A percentile compares a stretch with the other conserved stretches of the same genome.
Evolutionary conservation across 2,888 invertebrate genomes (phyloP).

Genomic region (Tenthredo notha): DNA sequence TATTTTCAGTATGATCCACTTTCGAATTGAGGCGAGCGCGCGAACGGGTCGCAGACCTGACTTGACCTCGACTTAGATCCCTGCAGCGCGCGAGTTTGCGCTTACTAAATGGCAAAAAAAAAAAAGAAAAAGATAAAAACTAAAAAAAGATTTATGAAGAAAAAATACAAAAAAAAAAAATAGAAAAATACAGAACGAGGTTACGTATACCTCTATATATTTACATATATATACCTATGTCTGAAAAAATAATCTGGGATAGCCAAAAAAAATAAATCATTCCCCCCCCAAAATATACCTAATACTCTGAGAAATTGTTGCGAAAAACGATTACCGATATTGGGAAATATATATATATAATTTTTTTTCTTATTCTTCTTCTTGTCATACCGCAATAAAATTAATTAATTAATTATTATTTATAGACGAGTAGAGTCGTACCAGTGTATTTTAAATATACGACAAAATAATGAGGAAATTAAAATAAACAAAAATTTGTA

Average conservation of each 20-base stretch:
- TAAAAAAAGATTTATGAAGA: conserved; percentile 17
- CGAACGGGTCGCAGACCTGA: conserved; percentile 51
- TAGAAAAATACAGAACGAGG: not conserved
- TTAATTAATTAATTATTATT: not conserved
- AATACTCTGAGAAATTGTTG: not conserved
- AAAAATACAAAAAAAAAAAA: not conserved
- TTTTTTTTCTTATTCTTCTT: not conserved
- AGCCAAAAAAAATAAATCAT: not conserved
- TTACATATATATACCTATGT: not conserved
- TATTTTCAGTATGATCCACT: conserved; percentile 55
- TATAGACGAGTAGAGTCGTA: not conserved
- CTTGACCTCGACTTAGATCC: conserved; percentile 53
- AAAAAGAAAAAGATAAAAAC: not conserved
- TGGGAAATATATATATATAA: not conserved
- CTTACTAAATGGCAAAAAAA: not conserved
- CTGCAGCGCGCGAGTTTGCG: not conserved
- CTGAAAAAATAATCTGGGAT: not conserved
- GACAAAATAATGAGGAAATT: not conserved
- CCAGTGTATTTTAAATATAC: not conserved
- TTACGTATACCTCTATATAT: not conserved
- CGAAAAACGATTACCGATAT: not conserved
- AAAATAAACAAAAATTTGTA: not conserved
- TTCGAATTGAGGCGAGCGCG: conserved; percentile 52
- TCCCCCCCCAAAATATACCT: not conserved
- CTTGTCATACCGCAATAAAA: not conserved